These are phyloP conservation scores for Gerris buenoi DNA, from an alignment of 1,140 invertebrate genomes.

Conservation along the genomic window DNA sequence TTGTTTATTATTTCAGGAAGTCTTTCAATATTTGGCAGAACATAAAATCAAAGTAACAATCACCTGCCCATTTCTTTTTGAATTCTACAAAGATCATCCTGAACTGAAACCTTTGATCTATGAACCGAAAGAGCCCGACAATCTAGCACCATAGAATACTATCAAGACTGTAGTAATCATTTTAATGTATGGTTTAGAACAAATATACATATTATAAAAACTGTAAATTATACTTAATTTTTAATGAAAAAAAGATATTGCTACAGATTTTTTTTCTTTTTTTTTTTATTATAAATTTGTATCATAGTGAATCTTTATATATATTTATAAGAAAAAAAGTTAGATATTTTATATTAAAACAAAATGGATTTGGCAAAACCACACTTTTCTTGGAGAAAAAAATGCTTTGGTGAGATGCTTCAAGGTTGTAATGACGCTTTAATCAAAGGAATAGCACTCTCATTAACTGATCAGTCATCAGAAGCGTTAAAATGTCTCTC, in stretches of 20 bases:
- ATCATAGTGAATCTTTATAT: too few relatives aligned
- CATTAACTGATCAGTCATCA: not conserved
- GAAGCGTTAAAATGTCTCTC: not conserved
- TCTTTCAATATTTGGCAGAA: not conserved
- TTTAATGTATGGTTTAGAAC: too few relatives aligned
- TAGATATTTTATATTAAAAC: too few relatives aligned
- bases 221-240: too few relatives aligned
- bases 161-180: too few relatives aligned
- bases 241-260: too few relatives aligned
- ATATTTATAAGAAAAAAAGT: too few relatives aligned
- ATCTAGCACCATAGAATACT: too few relatives aligned
- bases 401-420: not conserved
- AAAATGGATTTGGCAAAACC: not conserved
- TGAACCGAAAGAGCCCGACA: not conserved
- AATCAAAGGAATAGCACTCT: not conserved
- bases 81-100: not conserved
- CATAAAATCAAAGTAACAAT: not conserved
- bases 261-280: too few relatives aligned
- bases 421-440: not conserved
- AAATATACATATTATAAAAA: too few relatives aligned
- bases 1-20: not conserved
- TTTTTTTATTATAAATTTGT: too few relatives aligned
- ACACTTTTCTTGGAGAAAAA: not conserved
- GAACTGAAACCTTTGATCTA: not conserved
- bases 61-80: not conserved